Evolutionary conservation across 2,888 invertebrate genomes (phyloP).

Genomic region (Troilus luridus): DNA sequence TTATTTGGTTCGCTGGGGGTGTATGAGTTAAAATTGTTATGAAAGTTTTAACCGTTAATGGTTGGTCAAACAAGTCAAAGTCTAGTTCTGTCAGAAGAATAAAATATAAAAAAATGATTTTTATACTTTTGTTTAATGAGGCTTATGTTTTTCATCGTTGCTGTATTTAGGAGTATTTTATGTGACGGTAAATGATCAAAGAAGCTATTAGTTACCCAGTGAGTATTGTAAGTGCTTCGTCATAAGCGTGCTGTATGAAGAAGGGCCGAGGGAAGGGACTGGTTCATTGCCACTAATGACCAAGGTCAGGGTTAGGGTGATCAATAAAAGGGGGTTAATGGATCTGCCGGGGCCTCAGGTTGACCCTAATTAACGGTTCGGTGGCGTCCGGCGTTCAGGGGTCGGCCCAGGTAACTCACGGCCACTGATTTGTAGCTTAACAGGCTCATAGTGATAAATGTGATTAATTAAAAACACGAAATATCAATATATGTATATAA

Average conservation of each 20-base stretch:
- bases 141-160: not conserved
- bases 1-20: no score
- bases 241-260: not conserved
- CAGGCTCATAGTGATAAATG: not conserved
- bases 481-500: no score
- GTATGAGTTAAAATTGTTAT: no score
- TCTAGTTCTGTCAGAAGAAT: no score
- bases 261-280: not conserved
- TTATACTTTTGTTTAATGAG: not conserved
- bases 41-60: no score
- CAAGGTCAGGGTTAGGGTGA: slow-evolving; percentile 2
- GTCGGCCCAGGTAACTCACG: not conserved
- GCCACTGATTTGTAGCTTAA: not conserved
- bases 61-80: no score
- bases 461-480: not conserved
- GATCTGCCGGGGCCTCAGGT: not conserved
- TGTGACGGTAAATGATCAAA: not conserved
- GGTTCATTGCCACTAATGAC: slow-evolving; percentile 33
- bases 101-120: no score
- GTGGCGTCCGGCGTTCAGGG: not conserved
- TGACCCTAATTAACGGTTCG: slow-evolving; percentile 18
- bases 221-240: not conserved
- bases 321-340: slow-evolving; percentile 35
- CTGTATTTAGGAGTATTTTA: not conserved
- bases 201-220: not conserved